Conservation (phyloP, 1,140 invertebrate species). For the Pentalonia nigronervosa region DNA sequence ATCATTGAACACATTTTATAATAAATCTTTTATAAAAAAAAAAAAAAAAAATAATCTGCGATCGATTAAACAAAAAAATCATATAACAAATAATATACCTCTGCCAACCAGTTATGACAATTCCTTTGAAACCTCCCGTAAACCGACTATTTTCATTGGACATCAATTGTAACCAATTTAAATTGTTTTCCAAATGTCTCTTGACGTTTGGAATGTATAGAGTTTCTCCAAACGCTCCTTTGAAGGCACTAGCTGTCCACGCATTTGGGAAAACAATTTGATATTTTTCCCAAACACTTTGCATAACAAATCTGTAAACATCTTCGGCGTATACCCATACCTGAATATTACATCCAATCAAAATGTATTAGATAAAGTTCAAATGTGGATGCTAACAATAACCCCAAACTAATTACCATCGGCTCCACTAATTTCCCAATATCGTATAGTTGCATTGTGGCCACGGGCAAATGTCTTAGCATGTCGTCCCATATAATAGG, state of each 20-base stretch:
- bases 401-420: conserved; percentile 69
- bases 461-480: conserved; percentile 77
- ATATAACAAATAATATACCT: conserved; percentile 62
- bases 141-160: conserved; percentile 68
- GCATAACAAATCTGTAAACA: conserved; percentile 68
- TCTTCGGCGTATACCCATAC: conserved; percentile 71
- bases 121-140: conserved; percentile 70
- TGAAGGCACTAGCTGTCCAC: conserved; percentile 94
- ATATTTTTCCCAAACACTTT: conserved; percentile 79
- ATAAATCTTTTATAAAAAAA: background rate
- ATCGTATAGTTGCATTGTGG: conserved; percentile 73
- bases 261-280: conserved; percentile 81
- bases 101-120: conserved; percentile 77
- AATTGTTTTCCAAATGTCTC: conserved; percentile 76
- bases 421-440: conserved; percentile 81
- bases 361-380: conserved; percentile 58
- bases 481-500: conserved; percentile 97
- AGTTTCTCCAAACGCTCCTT: conserved; percentile 85
- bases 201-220: conserved; percentile 72
- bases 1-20: too few relatives aligned
- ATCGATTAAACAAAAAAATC: background rate
- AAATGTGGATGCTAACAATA: background rate
- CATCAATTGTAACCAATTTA: conserved; percentile 76
- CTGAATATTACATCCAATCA: conserved; percentile 60
- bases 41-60: background rate